Conservation (phyloP, 2,888 invertebrate genomes). For the Erebia palarica region DNA sequence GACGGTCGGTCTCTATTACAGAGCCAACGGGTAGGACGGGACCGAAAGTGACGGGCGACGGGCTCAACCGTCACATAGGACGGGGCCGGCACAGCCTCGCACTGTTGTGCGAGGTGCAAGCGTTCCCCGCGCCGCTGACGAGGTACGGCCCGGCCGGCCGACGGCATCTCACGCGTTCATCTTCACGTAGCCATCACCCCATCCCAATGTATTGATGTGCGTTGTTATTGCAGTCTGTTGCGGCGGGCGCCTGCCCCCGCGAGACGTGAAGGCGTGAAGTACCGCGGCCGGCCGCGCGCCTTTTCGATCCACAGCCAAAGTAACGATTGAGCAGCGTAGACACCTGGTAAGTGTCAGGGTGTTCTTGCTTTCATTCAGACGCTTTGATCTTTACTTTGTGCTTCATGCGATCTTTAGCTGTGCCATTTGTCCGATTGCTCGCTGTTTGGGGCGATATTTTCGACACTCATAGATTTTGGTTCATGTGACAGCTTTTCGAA, state of each 20-base stretch:
- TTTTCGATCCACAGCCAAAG: slow-evolving; percentile 74
- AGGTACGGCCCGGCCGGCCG: slow-evolving; percentile 84
- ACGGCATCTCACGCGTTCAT: slow-evolving; percentile 77
- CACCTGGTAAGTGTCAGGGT: slow-evolving; percentile 82
- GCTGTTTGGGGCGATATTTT: slow-evolving; percentile 33
- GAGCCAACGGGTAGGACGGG: slow-evolving; percentile 88
- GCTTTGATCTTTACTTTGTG: slow-evolving; percentile 82
- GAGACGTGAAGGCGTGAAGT: slow-evolving; percentile 77
- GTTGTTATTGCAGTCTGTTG: slow-evolving; percentile 79
- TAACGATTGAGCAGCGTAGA: slow-evolving; percentile 79
- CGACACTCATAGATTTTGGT: slow-evolving; percentile 25
- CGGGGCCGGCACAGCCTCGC: slow-evolving; percentile 78
- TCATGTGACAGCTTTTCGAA: slow-evolving; percentile 33
- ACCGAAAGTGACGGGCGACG: slow-evolving; percentile 85
- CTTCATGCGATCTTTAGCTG: slow-evolving; percentile 69
- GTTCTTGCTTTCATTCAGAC: slow-evolving; percentile 77
- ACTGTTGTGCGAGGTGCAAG: slow-evolving; percentile 90
- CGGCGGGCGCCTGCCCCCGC: slow-evolving; percentile 69
- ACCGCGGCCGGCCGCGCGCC: slow-evolving; percentile 78
- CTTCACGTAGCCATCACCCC: slow-evolving; percentile 72
- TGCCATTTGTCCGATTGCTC: slow-evolving; percentile 30
- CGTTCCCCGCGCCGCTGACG: slow-evolving; percentile 89
- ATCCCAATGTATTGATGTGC: slow-evolving; percentile 75
- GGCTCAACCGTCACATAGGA: slow-evolving; percentile 82
- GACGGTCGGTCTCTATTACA: slow-evolving; percentile 71